Evolutionary conservation across 1,140 invertebrate genomes (phyloP).

Genomic region (Leptinotarsa defecta): DNA sequence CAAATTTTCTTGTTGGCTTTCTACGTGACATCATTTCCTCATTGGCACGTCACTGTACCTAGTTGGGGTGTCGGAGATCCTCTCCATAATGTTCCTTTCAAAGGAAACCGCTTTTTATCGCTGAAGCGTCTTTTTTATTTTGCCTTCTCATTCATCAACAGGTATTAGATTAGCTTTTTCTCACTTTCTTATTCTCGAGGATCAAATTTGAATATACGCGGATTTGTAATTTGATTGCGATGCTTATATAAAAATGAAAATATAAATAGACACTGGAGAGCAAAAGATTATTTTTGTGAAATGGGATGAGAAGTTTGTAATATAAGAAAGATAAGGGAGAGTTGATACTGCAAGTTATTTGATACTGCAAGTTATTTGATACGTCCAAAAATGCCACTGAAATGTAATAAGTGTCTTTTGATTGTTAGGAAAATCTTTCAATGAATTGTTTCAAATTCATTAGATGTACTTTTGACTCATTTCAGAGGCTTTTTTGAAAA

Average conservation of each 20-base stretch:
- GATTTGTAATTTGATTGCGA: slow-evolving; percentile 20
- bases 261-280: slow-evolving; percentile 6
- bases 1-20: not conserved
- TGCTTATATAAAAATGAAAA: slow-evolving; percentile 21
- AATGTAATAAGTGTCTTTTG: no score
- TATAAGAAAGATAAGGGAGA: no score
- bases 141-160: slow-evolving; percentile 43
- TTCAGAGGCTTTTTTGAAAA: no score
- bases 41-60: slow-evolving; percentile 11
- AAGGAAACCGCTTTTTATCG: slow-evolving; percentile 45
- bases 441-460: no score
- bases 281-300: not conserved
- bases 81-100: slow-evolving; percentile 36
- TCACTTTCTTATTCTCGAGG: slow-evolving; percentile 26
- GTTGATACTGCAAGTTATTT: no score
- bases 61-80: slow-evolving; percentile 40
- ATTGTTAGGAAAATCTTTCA: no score
- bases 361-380: no score
- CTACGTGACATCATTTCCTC: not conserved
- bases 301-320: no score
- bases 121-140: slow-evolving; percentile 37
- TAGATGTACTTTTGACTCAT: no score
- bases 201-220: slow-evolving; percentile 11
- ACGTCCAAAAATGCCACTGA: no score
- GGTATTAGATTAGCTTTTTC: slow-evolving; percentile 44